Evolutionary conservation across 2,888 invertebrate species (phyloP), one percentile per base, ranked within the genome.

Genomic region (Sphaerophoria taeniata): DNA sequence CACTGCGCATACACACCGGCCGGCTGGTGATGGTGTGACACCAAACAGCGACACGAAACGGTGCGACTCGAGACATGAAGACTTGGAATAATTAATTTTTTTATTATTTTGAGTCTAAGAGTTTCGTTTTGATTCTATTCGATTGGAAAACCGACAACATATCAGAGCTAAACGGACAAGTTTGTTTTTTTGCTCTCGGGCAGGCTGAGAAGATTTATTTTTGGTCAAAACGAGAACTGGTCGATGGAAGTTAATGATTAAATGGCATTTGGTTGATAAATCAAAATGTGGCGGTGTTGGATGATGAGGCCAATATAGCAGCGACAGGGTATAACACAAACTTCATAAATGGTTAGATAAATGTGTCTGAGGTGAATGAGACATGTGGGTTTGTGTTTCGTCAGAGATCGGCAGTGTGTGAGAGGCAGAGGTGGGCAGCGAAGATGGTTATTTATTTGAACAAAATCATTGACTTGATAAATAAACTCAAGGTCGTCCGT

Each of bases 221-320:
- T 76, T 60, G 84, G 71, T 67, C 51, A 67, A 24, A 55, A 75
- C 60, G 34, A 75, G 71, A 84, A 84, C 84, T 84, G 84, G 84
- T 80, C 72, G 75, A 71, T 61, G 80, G 67, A 39, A 53, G 43
- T 31, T 34, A 61, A 53, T 73, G 73, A 43, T 16, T 39, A 45
- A 60, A 60, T 69, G 80, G 65, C 67, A 75, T 84, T 84, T 84
- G 74, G 55, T 78, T 75, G 75, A 84, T 84, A 84, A 84, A 84
- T 79, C 83, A 84, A 79, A 58, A 36, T 71, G 75, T 70, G 58
- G 83, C 34, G 34, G 24, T 12, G 24, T 51, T 14, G 53, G 6
- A 49, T 65, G 65, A 65, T 65, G 65, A 49, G 65, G 65, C 34
- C 65, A 36, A 65, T 65, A 49, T 16, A 65, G 47, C 24, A 24